Percentiles rank a stretch among this genome's conserved stretches.
phyloP scores from a whole-genome alignment of 2,113 vertebrate genomes.

The Plotosus lineatus region DNA sequence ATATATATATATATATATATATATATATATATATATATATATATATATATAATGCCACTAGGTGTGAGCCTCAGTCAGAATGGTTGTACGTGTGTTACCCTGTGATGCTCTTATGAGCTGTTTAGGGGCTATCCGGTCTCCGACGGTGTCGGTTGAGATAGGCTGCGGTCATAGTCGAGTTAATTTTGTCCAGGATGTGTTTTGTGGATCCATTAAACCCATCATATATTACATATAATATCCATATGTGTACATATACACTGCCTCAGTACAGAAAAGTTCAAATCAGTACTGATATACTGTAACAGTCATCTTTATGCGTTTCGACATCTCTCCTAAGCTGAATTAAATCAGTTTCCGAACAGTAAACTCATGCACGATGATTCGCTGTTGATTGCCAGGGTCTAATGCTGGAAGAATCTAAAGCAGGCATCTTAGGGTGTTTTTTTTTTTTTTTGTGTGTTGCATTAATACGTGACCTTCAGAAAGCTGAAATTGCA shows the following conservation, averaged over 20 bases:
- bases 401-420: constrained; percentile 18
- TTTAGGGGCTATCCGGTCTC: too few species aligned
- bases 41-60: too few species aligned
- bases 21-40: too few species aligned
- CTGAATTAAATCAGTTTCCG: not conserved
- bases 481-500: constrained; percentile 14
- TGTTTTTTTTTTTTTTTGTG: not conserved
- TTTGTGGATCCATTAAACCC: not conserved
- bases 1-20: too few species aligned
- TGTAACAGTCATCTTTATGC: not conserved
- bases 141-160: too few species aligned
- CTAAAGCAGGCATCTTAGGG: constrained; percentile 11
- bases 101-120: too few species aligned
- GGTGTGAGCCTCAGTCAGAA: too few species aligned
- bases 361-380: constrained; percentile 21
- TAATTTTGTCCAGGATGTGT: not conserved
- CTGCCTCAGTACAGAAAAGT: not conserved
- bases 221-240: not conserved
- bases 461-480: constrained; percentile 18
- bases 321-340: not conserved
- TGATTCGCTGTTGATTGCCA: not conserved
- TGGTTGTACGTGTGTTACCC: too few species aligned
- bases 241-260: not conserved
- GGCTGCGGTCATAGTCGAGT: too few species aligned
- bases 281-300: not conserved